Evolutionary conservation across 2,113 vertebrate genomes (phyloP).

Genomic region (Erpornis zantholeuca): DNA sequence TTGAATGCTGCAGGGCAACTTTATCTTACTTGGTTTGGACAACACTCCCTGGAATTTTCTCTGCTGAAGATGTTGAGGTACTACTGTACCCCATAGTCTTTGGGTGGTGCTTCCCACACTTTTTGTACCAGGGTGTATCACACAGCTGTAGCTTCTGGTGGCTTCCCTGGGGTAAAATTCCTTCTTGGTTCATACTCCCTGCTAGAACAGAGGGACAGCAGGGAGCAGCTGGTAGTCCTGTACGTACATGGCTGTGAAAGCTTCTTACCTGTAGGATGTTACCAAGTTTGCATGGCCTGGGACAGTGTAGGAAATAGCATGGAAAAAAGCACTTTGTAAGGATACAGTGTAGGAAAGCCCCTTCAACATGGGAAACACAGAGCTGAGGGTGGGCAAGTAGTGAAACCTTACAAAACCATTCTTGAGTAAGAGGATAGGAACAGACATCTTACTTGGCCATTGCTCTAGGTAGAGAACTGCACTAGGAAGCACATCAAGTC

Average conservation of each 20-base stretch:
- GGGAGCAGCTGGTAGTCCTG: not conserved
- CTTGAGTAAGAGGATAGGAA: not conserved
- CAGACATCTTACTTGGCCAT: not conserved
- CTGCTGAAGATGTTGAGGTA: not conserved
- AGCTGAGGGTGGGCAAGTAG: not conserved
- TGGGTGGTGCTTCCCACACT: not conserved
- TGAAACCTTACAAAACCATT: not conserved
- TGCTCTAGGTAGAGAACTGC: not conserved
- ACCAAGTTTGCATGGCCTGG: not conserved
- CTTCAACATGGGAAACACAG: not conserved
- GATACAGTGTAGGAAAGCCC: not conserved
- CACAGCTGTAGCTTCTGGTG: not conserved
- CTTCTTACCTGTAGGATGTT: not conserved
- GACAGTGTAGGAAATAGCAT: not conserved
- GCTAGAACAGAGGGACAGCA: not conserved
- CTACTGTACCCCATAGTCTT: not conserved
- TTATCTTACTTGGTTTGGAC: not conserved
- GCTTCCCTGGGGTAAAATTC: not conserved
- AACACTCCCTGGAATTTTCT: not conserved
- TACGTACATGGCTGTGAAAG: accelerated
- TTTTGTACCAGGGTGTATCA: accelerated
- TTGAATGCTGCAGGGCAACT: not conserved
- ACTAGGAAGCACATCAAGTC: accelerated
- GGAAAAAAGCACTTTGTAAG: accelerated
- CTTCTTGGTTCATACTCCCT: not conserved